Percentiles rank a stretch among this genome's conserved stretches.
Evolutionary conservation across 1,140 invertebrate genomes (phyloP).

Genomic region (Solenopsis fugax): DNA sequence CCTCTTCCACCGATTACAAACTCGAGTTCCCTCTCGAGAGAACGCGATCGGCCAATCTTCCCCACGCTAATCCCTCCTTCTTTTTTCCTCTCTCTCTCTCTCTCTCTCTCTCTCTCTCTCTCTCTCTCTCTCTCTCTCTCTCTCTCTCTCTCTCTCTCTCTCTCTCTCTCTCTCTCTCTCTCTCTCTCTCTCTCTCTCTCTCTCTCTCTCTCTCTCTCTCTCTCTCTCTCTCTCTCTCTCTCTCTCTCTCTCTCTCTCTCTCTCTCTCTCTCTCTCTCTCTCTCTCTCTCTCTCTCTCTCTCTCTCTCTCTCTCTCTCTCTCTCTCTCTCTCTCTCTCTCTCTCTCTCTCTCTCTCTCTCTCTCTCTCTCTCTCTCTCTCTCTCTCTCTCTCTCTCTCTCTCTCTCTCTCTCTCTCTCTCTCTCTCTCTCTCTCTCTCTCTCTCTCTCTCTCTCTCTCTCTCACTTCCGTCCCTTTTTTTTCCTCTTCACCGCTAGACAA

Average conservation of each 20-base stretch:
- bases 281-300: background rate
- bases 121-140: constrained; percentile 36
- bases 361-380: background rate
- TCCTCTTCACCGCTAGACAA: background rate
- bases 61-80: background rate
- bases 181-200: constrained; percentile 27
- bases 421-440: constrained; percentile 59
- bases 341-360: background rate
- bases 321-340: constrained; percentile 1
- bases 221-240: background rate
- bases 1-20: constrained; percentile 47
- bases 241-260: constrained; percentile 5
- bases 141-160: constrained; percentile 36
- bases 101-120: constrained; percentile 36
- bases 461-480: constrained; percentile 8
- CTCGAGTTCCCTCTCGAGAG: constrained; percentile 49
- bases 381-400: constrained; percentile 5
- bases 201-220: background rate
- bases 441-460: constrained; percentile 47
- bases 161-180: constrained; percentile 36
- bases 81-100: constrained; percentile 31
- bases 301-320: constrained; percentile 5
- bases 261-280: background rate
- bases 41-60: constrained; percentile 31
- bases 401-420: background rate